These are phyloP conservation scores for Aporophyla lueneburgensis DNA, from an alignment of 2,888 invertebrate species.

Conservation along the genomic window DNA sequence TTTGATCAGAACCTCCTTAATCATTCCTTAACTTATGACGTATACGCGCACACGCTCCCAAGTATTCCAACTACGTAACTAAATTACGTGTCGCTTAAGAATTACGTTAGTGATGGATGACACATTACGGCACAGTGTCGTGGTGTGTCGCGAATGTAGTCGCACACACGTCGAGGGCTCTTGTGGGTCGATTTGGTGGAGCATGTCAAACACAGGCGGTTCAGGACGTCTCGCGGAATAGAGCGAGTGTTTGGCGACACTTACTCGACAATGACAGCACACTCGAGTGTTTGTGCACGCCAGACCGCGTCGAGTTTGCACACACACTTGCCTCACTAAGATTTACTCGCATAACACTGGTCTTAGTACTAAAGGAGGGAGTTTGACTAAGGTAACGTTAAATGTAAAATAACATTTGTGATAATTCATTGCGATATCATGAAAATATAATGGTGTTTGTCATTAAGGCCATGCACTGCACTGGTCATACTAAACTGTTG, in stretches of 20 bases:
- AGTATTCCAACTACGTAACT: conserved; percentile 67
- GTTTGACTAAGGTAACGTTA: conserved; percentile 26
- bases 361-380: conserved; percentile 55
- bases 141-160: conserved; percentile 61
- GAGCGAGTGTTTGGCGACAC: conserved; percentile 81
- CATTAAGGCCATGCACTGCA: conserved; percentile 34
- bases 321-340: conserved; percentile 75
- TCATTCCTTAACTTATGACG: conserved; percentile 70
- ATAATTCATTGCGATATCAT: conserved; percentile 8
- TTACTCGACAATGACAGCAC: conserved; percentile 77
- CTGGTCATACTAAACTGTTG: conserved; percentile 47
- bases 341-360: conserved; percentile 74
- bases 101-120: conserved; percentile 64
- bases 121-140: conserved; percentile 64
- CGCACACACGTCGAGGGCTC: conserved; percentile 72
- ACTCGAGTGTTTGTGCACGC: conserved; percentile 77
- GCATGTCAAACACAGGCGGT: conserved; percentile 80
- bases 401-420: conserved; percentile 19
- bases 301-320: conserved; percentile 72
- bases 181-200: conserved; percentile 79
- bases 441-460: conserved; percentile 36
- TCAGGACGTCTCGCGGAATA: conserved; percentile 73
- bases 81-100: conserved; percentile 64
- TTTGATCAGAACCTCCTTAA: conserved; percentile 76
- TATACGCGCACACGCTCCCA: conserved; percentile 59